phyloP scores from a whole-genome alignment of 1,140 invertebrate species.

The Eumeta japonica region DNA sequence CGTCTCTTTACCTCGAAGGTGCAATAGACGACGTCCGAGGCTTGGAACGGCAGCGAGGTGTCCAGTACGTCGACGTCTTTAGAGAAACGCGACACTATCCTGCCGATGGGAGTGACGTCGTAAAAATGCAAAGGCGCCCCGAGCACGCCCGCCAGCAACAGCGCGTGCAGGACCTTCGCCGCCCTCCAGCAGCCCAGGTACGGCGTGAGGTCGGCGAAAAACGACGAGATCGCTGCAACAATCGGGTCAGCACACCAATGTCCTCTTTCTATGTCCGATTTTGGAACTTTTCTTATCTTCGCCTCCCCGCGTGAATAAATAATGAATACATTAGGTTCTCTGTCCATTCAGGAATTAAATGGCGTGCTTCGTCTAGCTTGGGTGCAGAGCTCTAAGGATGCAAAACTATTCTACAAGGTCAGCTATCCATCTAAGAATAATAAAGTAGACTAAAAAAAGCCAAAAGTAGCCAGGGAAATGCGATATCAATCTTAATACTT shows the following conservation, averaged over 20 bases:
- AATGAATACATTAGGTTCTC: slow-evolving; percentile 56
- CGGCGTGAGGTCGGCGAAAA: slow-evolving; percentile 69
- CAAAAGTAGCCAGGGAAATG: too few relatives aligned
- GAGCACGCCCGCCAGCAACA: slow-evolving; percentile 74
- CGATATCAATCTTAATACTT: too few relatives aligned
- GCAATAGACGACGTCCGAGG: slow-evolving; percentile 75
- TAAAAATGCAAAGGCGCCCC: slow-evolving; percentile 78
- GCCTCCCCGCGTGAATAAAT: too few relatives aligned
- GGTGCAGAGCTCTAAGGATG: too few relatives aligned
- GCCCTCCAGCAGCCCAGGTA: slow-evolving; percentile 73
- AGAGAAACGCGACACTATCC: slow-evolving; percentile 84
- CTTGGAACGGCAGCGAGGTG: slow-evolving; percentile 67
- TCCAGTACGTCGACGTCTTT: slow-evolving; percentile 77
- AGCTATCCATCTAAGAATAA: too few relatives aligned
- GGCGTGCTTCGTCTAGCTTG: too few relatives aligned
- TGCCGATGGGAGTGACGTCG: slow-evolving; percentile 83
- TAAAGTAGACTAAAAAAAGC: too few relatives aligned
- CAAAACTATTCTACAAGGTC: too few relatives aligned
- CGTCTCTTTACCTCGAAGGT: slow-evolving; percentile 80
- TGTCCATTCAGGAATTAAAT: too few relatives aligned
- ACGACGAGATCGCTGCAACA: slow-evolving; percentile 65
- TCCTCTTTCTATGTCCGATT: slow-evolving; percentile 9
- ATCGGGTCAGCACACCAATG: slow-evolving; percentile 16
- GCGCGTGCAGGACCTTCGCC: slow-evolving; percentile 71
- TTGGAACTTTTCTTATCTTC: too few relatives aligned